Conservation (phyloP, 2,797 vertebrate species). For the Dicrostonyx torquatus region DNA sequence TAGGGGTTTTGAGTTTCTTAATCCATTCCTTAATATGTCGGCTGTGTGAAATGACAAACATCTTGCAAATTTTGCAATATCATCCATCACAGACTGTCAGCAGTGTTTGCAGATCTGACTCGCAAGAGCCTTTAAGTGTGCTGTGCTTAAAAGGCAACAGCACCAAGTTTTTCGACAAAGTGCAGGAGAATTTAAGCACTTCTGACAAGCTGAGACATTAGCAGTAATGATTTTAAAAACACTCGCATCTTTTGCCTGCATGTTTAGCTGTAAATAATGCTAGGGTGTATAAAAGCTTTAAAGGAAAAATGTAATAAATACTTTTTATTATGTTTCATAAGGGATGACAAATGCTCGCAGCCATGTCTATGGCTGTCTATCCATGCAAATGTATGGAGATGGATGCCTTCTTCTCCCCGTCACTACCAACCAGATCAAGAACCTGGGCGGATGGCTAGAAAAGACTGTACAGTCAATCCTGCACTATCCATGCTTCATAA, state of each 20-base stretch:
- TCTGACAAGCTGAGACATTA: constrained; percentile 89
- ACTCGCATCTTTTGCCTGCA: constrained; percentile 86
- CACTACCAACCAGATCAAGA: constrained; percentile 79
- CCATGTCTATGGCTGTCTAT: constrained; percentile 51
- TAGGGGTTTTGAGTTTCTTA: constrained; percentile 82
- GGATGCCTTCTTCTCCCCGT: neutral
- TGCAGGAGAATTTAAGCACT: constrained; percentile 88
- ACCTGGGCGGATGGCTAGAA: constrained; percentile 84
- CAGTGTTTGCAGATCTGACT: constrained; percentile 89
- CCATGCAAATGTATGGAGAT: constrained; percentile 41
- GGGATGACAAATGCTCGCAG: constrained; percentile 77
- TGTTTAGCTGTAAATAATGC: constrained; percentile 88
- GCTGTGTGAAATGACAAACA: constrained; percentile 85
- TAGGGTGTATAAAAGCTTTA: constrained; percentile 86
- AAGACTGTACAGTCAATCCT: constrained; percentile 86
- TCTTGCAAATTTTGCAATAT: constrained; percentile 87
- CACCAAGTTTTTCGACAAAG: constrained; percentile 89
- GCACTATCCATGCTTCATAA: constrained; percentile 89
- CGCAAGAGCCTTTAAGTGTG: constrained; percentile 86
- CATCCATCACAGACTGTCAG: constrained; percentile 88
- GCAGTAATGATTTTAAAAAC: constrained; percentile 89
- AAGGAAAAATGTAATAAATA: constrained; percentile 83
- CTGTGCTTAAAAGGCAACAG: constrained; percentile 89
- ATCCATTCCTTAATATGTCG: constrained; percentile 85
- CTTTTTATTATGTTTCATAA: constrained; percentile 83